phyloP scores from a whole-genome alignment of 2,888 invertebrate species.

The Rotaria socialis region DNA sequence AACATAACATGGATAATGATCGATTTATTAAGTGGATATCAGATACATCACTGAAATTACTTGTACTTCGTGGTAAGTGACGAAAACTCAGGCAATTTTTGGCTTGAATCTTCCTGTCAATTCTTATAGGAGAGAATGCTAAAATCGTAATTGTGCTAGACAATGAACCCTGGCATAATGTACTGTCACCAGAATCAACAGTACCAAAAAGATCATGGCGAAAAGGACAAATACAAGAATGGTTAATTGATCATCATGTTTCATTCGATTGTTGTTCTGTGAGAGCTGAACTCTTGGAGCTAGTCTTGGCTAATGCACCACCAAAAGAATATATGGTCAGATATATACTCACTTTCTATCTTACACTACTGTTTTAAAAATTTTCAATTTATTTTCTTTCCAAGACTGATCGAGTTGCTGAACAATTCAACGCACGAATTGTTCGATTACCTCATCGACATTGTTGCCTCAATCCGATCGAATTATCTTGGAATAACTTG shows the following conservation, averaged over 20 bases:
- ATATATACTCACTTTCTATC: neutral
- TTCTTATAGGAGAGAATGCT: neutral
- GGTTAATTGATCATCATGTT: neutral
- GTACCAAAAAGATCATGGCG: neutral
- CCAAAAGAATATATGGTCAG: neutral
- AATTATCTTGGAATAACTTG: neutral
- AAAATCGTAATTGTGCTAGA: neutral
- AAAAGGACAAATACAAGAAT: neutral
- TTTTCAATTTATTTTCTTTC: neutral
- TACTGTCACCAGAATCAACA: neutral
- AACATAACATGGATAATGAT: neutral
- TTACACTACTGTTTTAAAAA: neutral
- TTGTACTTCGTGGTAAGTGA: slow-evolving; percentile 17
- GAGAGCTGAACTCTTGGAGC: neutral
- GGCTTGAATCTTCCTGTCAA: neutral
- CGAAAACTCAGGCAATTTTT: neutral
- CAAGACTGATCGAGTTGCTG: neutral
- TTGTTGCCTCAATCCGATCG: neutral
- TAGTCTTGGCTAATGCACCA: neutral
- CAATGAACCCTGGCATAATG: neutral
- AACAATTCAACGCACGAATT: neutral
- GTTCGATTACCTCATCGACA: neutral
- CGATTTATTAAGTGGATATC: neutral
- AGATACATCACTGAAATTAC: too few species aligned
- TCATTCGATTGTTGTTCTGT: neutral